Conservation (phyloP, 2,888 invertebrate species). For the Pomacea canaliculata region DNA sequence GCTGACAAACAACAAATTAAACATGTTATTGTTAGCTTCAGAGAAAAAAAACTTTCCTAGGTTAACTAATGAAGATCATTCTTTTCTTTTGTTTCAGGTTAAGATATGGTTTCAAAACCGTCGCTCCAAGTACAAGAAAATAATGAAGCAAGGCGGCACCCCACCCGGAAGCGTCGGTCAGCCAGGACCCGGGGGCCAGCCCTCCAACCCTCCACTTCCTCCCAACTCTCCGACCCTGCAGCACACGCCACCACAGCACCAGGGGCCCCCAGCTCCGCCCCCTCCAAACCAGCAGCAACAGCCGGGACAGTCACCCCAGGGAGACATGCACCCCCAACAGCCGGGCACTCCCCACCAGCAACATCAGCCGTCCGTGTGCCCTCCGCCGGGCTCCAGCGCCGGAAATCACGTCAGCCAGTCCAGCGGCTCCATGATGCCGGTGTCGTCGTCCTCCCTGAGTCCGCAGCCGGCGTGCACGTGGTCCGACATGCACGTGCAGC, state of each 20-base stretch:
- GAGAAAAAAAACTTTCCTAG: no score
- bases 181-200: background rate
- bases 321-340: constrained; percentile 21
- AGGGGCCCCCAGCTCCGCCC: constrained; percentile 12
- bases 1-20: background rate
- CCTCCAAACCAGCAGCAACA: constrained; percentile 30
- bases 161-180: constrained; percentile 11
- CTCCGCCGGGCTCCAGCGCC: constrained; percentile 1
- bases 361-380: background rate
- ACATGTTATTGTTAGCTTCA: background rate
- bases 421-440: constrained; percentile 21
- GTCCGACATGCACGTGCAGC: constrained; percentile 25
- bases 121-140: constrained; percentile 36
- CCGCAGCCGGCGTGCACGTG: constrained; percentile 22
- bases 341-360: constrained; percentile 24
- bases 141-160: constrained; percentile 34
- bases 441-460: constrained; percentile 31
- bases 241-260: constrained; percentile 24
- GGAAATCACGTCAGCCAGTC: constrained; percentile 8
- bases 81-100: constrained; percentile 20
- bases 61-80: no score
- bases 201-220: constrained; percentile 1
- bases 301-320: constrained; percentile 11
- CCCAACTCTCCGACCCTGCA: constrained; percentile 25
- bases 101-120: constrained; percentile 39